Evolutionary conservation across 2,113 vertebrate genomes (phyloP).

Genomic region (Oxyura jamaicensis): DNA sequence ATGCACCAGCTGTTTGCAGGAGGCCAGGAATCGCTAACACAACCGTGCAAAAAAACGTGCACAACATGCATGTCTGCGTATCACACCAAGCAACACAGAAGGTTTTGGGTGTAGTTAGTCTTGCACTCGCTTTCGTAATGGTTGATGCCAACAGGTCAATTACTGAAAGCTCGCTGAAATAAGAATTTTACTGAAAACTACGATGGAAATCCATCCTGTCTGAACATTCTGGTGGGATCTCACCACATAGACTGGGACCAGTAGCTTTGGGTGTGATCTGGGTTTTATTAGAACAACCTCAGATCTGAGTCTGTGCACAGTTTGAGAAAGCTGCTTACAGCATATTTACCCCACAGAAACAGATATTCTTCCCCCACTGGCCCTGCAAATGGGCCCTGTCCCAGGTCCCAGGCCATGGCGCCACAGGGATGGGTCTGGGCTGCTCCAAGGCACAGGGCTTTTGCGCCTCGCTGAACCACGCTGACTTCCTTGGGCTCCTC

Average conservation of each 20-base stretch:
- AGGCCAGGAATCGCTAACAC: background rate
- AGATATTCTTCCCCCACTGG: background rate
- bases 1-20: background rate
- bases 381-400: background rate
- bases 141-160: background rate
- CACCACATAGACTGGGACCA: background rate
- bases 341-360: background rate
- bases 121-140: accelerated
- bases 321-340: background rate
- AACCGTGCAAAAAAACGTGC: background rate
- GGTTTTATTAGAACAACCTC: background rate
- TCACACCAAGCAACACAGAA: accelerated
- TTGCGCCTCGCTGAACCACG: accelerated
- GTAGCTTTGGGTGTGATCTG: background rate
- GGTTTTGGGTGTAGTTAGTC: accelerated
- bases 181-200: background rate
- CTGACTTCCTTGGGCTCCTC: background rate
- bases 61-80: accelerated
- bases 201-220: background rate
- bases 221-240: background rate
- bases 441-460: background rate
- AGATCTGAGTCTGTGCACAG: background rate
- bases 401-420: background rate
- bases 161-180: background rate
- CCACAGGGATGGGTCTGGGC: background rate